Conservation (phyloP, 2,888 invertebrate genomes). For the Cancer borealis region DNA sequence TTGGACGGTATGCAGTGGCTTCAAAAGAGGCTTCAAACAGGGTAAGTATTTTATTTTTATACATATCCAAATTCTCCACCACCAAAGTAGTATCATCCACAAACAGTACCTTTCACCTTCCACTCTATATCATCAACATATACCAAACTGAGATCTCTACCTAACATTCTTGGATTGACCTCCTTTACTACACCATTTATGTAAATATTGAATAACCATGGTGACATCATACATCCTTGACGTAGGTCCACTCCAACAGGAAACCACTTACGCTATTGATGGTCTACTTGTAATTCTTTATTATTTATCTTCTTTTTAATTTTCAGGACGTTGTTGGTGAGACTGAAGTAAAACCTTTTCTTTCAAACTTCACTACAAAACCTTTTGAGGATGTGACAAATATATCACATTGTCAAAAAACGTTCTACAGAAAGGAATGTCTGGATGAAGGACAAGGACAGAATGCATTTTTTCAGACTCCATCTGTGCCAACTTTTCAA, state of each 20-base stretch:
- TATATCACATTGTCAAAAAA: neutral
- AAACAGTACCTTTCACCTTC: too few species aligned
- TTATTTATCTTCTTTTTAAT: neutral
- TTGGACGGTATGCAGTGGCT: neutral
- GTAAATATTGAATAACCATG: too few species aligned
- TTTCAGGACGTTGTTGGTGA: neutral
- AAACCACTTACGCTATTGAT: neutral
- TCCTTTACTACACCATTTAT: too few species aligned
- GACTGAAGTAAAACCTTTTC: slow-evolving; percentile 6
- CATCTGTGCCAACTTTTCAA: neutral
- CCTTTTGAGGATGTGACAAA: neutral
- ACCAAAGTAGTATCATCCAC: too few species aligned
- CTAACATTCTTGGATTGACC: too few species aligned
- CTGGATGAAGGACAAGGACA: neutral
- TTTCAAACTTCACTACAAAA: neutral
- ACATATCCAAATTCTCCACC: too few species aligned
- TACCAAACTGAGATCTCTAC: too few species aligned
- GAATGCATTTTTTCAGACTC: neutral
- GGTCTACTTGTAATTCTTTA: neutral
- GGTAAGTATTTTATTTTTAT: neutral
- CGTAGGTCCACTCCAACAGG: too few species aligned
- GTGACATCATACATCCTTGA: too few species aligned
- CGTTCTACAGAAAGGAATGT: neutral
- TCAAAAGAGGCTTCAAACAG: neutral
- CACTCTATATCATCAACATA: too few species aligned